A percentile compares a stretch with the other conserved stretches of the same genome.
Evolutionary conservation across 2,888 invertebrate genomes (phyloP).

Genomic region (Caenorhabditis virilis): DNA sequence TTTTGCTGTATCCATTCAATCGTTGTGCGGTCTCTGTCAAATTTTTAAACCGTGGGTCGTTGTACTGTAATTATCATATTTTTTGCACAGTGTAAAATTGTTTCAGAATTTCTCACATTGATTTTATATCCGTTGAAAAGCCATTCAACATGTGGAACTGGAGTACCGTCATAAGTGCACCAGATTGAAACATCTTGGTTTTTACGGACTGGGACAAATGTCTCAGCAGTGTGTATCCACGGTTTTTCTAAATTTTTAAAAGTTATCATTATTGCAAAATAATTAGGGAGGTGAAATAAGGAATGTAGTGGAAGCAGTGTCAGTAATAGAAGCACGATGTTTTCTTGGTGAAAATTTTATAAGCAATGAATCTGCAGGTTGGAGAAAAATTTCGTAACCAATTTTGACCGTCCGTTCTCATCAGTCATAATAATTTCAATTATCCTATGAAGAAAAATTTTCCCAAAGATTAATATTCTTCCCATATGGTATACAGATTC

Average conservation of each 20-base stretch:
- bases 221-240: constrained; percentile 49
- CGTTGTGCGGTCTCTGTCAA: constrained; percentile 39
- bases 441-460: too few relatives aligned
- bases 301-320: neutral
- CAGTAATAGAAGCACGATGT: neutral
- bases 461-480: neutral
- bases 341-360: neutral
- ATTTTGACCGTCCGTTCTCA: too few relatives aligned
- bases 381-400: too few relatives aligned
- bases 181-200: constrained; percentile 47
- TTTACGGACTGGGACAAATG: constrained; percentile 51
- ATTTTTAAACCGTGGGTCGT: constrained; percentile 42
- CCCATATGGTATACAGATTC: constrained; percentile 15
- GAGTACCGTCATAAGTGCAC: constrained; percentile 60
- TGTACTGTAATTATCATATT: constrained; percentile 31
- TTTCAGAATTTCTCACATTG: constrained; percentile 42
- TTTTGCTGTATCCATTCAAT: constrained; percentile 36
- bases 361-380: neutral
- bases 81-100: too few relatives aligned
- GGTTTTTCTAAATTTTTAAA: constrained; percentile 51
- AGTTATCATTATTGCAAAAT: neutral
- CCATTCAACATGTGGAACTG: constrained; percentile 60
- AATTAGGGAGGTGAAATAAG: neutral
- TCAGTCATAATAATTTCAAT: too few relatives aligned
- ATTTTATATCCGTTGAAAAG: constrained; percentile 58